Evolutionary conservation across 53 echinoderm and acorn worm genomes (phyloP), one percentile per base, ranked within the genome.

Genomic region (Stichopus horrens): DNA sequence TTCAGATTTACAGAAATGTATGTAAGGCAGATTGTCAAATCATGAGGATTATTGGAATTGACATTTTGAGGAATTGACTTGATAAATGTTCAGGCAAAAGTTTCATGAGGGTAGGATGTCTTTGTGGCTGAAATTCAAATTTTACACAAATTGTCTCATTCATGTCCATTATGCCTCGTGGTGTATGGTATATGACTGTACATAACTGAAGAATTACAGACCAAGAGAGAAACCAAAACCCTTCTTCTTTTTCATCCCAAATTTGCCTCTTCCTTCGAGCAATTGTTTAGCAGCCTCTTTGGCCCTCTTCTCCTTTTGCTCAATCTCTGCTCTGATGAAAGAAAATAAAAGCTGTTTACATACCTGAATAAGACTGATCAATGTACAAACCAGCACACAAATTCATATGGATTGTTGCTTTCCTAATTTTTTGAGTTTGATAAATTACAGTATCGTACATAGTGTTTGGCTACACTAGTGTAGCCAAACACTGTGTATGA

Each of bases 221-320:
- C 79, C 79, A 55, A 79, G 53, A 55, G 52, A 19, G 19, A 79
- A n/a, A 16, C 79, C 79, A 79, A 79, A 79, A 8, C 79, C 79
- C 53, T 51, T 79, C 79, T 79, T 79, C 19, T 79, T 79, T 58
- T 83, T 59, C 23, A 37, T 22, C 83, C 51, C 83, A n/a, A 83
- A 8, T 19, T 83, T 63, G 51, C 59, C 57, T 37, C 58, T 58
- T 14, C 8, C 83, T 20, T 13, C 19, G 4, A 83, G 58, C 59
- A 83, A 58, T 58, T 83, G 58, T 14, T 58, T 19, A 22, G 60
- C 83, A 58, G 83, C 83, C 11, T 57, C 83, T 56, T 21, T 83
- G 58, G 83, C 83, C 37, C 83, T 83, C 63, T 21, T 21, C 51
- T 83, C 83, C 37, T 83, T 83, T 57, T 58, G 59, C 63, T 83